A percentile compares a stretch with the other conserved stretches of the same genome.
Evolutionary conservation across 2,888 invertebrate genomes (phyloP).

Genomic region (Apodemia duryi): DNA sequence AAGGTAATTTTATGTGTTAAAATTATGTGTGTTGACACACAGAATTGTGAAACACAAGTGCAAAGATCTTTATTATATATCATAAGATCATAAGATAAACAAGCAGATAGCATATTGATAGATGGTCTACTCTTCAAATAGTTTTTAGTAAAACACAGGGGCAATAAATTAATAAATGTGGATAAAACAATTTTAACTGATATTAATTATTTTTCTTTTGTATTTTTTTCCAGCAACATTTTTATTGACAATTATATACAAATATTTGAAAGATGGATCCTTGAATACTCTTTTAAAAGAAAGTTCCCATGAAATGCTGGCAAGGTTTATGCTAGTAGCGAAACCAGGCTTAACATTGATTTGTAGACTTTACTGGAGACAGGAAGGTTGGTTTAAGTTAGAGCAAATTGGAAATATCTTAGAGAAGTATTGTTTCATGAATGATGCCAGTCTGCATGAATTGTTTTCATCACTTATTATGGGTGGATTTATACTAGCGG

Average conservation of each 20-base stretch:
- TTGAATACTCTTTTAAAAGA: conserved; percentile 43
- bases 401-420: conserved; percentile 42
- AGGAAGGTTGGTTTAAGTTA: conserved; percentile 51
- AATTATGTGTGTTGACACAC: no score
- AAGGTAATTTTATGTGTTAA: no score
- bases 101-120: no score
- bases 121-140: no score
- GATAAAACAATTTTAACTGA: no score
- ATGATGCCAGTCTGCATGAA: conserved; percentile 35
- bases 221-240: conserved; percentile 49
- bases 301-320: conserved; percentile 40
- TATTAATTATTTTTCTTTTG: no score
- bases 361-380: conserved; percentile 62
- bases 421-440: conserved; percentile 31
- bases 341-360: conserved; percentile 52
- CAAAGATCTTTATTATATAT: no score
- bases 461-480: conserved; percentile 44
- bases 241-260: conserved; percentile 48
- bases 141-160: no score
- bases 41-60: no score
- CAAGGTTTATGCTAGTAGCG: conserved; percentile 37
- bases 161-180: no score
- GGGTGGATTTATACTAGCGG: conserved; percentile 39
- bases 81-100: no score
- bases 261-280: conserved; percentile 44